Evolutionary conservation across 2,888 invertebrate genomes (phyloP).

Genomic region (Caradrina kadenii): DNA sequence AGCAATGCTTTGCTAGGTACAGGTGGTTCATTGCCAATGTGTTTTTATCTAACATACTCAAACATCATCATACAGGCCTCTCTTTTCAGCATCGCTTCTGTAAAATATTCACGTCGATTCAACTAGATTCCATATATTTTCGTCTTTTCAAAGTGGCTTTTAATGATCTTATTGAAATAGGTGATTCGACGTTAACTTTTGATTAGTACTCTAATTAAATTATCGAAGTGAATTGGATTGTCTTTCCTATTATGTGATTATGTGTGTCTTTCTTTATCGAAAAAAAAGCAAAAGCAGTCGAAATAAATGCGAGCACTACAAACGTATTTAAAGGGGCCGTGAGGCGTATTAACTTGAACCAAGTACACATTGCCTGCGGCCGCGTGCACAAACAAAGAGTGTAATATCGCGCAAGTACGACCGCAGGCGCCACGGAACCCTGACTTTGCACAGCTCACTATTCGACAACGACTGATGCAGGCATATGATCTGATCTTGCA

Average conservation of each 20-base stretch:
- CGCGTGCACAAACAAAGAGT: conserved; percentile 37
- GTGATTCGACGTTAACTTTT: no score
- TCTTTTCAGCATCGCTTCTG: not conserved
- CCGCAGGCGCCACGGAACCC: not conserved
- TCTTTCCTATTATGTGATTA: not conserved
- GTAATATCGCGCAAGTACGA: conserved; percentile 41
- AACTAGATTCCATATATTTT: no score
- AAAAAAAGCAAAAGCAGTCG: conserved; percentile 17
- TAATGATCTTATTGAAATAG: no score
- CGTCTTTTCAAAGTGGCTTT: no score
- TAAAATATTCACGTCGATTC: no score
- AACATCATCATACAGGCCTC: not conserved
- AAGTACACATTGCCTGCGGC: conserved; percentile 26
- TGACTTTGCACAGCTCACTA: conserved; percentile 16
- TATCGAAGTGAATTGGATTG: not conserved
- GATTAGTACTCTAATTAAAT: not conserved
- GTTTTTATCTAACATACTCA: not conserved
- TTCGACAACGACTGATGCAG: conserved; percentile 6
- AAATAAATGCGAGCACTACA: conserved; percentile 23
- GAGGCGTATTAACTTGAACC: conserved; percentile 38
- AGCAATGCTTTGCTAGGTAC: not conserved
- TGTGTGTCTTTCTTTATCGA: not conserved
- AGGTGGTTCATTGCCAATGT: not conserved
- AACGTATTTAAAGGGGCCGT: conserved; percentile 25
- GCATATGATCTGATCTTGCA: not conserved